Base-by-base conservation (phyloP, 2,888 invertebrate species). In the Scaptomyza flava region DNA sequence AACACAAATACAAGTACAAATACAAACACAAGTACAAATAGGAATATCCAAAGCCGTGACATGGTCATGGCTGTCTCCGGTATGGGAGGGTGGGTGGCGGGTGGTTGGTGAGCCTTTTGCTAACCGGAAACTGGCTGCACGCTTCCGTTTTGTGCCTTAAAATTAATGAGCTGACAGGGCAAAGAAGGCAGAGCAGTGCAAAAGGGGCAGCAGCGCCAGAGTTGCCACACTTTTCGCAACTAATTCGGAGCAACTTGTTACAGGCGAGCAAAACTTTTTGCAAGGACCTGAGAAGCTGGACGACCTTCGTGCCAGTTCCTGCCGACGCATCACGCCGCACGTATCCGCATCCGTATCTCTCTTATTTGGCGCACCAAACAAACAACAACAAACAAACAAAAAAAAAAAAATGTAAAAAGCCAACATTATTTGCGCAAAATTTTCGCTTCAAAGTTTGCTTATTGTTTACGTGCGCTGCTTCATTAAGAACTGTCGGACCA, bases 141-240 rank as follows among this genome's bases (percentile, higher is more conserved):
- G 89, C 89, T 89, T 89, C 84, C 89, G 89, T 72, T 82, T 89
- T 87, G 66, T 81, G 89, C 86, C 89, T 85, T 64, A 72, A 89
- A 84, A 84, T 84, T 84, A 84, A 84, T 84, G 83, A 84, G 83
- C 89, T 85, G 84, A 70, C 74, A 77, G 77, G 43, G 31, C 31
- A 12, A 31, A 11, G 42, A 8, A 31, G 34, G 42, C 27, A 9
- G 27, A 11, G 53, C 42, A 14, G 34, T 1, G 23, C 52, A 27
- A 12, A 12, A 2, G 8, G 34, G 43, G 47, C 38, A 38, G 52
- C n/a, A 20, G 59, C 23, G 46, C 30, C 75, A 73, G 85, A 59
- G 85, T 81, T 85, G 87, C 87, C 87, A 87, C 87, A 84, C 85
- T 85, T 82, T 82, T 79, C 87, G 77, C 85, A 82, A 82, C 82